Evolutionary conservation across 2,888 invertebrate species (phyloP), one percentile per base, ranked within the genome.

Genomic region (Drosophila pseudotalamancana): DNA sequence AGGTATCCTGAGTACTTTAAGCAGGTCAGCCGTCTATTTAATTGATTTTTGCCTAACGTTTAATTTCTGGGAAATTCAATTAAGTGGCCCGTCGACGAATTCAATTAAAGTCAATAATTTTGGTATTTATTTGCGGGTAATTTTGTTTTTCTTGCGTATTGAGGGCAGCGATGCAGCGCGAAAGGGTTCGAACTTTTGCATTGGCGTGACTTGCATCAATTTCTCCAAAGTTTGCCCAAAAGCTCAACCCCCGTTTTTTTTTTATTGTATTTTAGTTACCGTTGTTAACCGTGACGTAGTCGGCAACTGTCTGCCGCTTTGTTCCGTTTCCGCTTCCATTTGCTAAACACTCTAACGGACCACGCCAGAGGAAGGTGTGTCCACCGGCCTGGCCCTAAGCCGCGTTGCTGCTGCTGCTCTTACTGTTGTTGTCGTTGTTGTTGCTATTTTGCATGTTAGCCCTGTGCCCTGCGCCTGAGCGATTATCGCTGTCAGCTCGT

Each of bases 131-230:
- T 77, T 69, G 55, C 43, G 50, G 84, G 62, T 75, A 79, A 82
- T 83, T 83, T 66, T 39, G 55, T 65, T 70, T 82, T 83, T 83
- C 77, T 73, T 65, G 53, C 48, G 80, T 83, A 81, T 63, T 56
- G 66, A 49, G 69, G 69, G 59, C 72, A 59, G n/a, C n/a, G n/a
- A n/a, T n/a, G n/a, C n/a, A n/a, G n/a, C n/a, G 27, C 61, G 45
- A 60, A 78, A 77, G 82, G 80, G 78, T 76, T 80, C 67, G 57
- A 67, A 65, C 43, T 74, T 70, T 73, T 54, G 67, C 80, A 78
- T 68, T 84, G 53, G 85, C 83, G 83, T 83, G 83, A 85, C 78
- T 74, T 54, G 65, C 54, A 62, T 48, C 80, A 80, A 83, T 83
- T 83, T 83, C 63, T 83, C 80, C 64, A 72, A 53, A 60, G 67